A percentile compares a stretch with the other conserved stretches of the same genome.
These are phyloP conservation scores for Trichomalopsis sarcophagae DNA, from an alignment of 1,140 invertebrate species.

Conservation along the genomic window DNA sequence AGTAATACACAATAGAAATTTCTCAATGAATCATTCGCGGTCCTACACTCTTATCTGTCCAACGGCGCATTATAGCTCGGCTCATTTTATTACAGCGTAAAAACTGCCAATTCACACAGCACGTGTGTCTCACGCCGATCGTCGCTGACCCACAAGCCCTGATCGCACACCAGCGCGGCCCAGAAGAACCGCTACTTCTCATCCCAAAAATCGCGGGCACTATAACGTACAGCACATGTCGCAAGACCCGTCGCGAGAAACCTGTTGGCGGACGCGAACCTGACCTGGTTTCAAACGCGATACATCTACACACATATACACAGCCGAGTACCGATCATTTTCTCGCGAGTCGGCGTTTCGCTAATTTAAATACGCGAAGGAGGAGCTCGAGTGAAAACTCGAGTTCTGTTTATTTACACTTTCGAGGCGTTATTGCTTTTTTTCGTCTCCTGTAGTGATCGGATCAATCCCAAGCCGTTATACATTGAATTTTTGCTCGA, in stretches of 20 bases:
- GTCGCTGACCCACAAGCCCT: background rate
- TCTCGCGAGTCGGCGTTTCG: conserved; percentile 19
- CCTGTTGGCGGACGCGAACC: conserved; percentile 27
- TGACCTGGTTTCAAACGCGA: conserved; percentile 44
- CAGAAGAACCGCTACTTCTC: background rate
- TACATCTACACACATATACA: background rate
- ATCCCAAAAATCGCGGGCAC: background rate
- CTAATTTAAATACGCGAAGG: conserved; percentile 11
- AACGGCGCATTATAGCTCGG: too few species aligned
- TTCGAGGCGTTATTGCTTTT: conserved; percentile 1
- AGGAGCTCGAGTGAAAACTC: conserved; percentile 5
- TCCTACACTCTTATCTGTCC: too few species aligned
- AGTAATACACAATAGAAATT: too few species aligned
- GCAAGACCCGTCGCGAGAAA: conserved; percentile 4
- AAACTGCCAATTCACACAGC: too few species aligned
- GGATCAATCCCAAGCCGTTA: too few species aligned
- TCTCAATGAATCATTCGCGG: too few species aligned
- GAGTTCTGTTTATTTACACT: conserved; percentile 49
- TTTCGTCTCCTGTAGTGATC: background rate
- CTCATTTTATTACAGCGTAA: too few species aligned
- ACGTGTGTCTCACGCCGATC: too few species aligned
- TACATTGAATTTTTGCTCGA: background rate
- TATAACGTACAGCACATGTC: background rate
- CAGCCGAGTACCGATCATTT: conserved; percentile 10
- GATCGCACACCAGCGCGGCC: too few species aligned